These are phyloP conservation scores for Stictonetta naevosa DNA, from an alignment of 2,113 vertebrate species.

Conservation along the genomic window DNA sequence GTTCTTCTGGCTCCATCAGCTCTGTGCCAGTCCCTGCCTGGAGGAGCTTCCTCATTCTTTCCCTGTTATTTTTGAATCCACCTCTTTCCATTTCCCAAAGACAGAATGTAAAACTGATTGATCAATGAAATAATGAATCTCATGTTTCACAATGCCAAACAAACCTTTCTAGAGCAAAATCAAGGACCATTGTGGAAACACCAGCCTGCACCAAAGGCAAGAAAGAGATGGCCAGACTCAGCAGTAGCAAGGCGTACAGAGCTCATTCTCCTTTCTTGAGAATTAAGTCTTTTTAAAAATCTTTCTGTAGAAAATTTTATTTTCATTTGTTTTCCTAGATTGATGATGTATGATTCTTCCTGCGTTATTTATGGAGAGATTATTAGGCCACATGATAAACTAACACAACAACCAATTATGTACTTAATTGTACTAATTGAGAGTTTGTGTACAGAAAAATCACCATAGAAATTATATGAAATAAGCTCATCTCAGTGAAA, in stretches of 20 bases:
- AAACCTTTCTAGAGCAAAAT: background rate
- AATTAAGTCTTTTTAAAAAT: background rate
- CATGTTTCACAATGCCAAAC: background rate
- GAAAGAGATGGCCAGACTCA: background rate
- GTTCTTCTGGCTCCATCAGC: conserved; percentile 19
- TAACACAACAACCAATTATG: conserved; percentile 27
- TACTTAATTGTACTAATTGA: background rate
- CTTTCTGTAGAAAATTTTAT: background rate
- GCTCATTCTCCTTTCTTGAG: background rate
- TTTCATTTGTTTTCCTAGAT: conserved; percentile 16
- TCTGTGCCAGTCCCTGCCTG: background rate
- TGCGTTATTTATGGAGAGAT: conserved; percentile 34
- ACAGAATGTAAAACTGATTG: background rate
- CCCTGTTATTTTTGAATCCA: background rate
- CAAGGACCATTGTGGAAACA: background rate
- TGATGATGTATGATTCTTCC: background rate
- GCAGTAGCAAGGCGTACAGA: background rate
- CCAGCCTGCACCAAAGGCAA: background rate
- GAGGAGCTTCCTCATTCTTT: conserved; percentile 44
- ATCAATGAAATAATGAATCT: background rate
- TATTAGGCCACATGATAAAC: conserved; percentile 25
- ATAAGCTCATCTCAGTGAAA: background rate
- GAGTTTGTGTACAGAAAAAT: conserved; percentile 24
- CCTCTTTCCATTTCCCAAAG: background rate
- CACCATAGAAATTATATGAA: background rate